Base-by-base conservation (phyloP, 2,888 invertebrate genomes). In the Limenitis camilla region DNA sequence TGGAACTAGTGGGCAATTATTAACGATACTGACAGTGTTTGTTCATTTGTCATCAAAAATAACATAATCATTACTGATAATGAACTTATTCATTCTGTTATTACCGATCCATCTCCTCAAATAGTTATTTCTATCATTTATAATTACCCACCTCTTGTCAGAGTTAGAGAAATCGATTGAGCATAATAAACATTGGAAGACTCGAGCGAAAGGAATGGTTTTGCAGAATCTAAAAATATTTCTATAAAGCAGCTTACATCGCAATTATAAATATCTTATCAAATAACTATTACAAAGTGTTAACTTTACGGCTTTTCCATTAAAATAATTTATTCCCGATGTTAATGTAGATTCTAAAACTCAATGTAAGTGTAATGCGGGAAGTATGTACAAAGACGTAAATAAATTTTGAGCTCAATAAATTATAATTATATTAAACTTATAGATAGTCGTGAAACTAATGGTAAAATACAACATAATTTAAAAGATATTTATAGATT, bases 131-230 rank as follows among this genome's bases (percentile, higher is more conserved):
- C 36, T 33, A 45, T 28, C 19, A 27, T 31, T 42, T 8, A 6
- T 43, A 45, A 36, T 45, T 29, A 45, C 35, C 45, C 45, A 45
- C 36, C 2, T 35, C 45, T 33, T 40, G 7, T 40, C 32, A 58
- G 59, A 63, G 58, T 52, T 61, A 56, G 61, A 65, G 56, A 57
- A 57, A 63, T 40, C 31, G 52, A 58, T 62, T 79, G 81, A 80
- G 71, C 74, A 74, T 66, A 68, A 71, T 49, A 59, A 61, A 68
- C 65, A 61, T 68, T 81, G 83, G 83, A 84, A 83, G 83, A 83
- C 82, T 75, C 75, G 75, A 79, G 63, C 60, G 60, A 59, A 63
- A 64, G 60, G 62, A 65, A 65, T 57, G 58, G 49, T 43, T 55
- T 48, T 38, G 54, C 54, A 47, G 50, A 52, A 49, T 55, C 46